These are phyloP conservation scores for Chlorospingus flavigularis DNA, from an alignment of 2,797 vertebrate genomes.

Conservation along the genomic window DNA sequence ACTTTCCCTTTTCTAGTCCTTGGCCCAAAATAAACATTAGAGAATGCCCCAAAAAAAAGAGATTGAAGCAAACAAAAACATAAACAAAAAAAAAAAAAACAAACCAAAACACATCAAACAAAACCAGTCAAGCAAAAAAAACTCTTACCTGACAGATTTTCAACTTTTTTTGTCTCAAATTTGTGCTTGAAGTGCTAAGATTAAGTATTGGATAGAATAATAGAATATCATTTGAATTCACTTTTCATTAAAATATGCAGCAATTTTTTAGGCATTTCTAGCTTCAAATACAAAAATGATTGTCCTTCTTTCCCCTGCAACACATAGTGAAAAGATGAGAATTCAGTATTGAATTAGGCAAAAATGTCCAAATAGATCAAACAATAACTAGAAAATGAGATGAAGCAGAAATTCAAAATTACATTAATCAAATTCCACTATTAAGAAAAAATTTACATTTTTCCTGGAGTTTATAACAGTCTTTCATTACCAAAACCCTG, in stretches of 20 bases:
- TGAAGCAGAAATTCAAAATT: not conserved
- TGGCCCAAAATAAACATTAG: not conserved
- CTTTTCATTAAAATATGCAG: not conserved
- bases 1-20: not conserved
- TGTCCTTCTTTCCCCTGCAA: not conserved
- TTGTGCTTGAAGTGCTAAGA: not conserved
- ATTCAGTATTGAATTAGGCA: not conserved
- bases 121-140: not conserved
- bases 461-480: not conserved
- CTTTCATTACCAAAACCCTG: not conserved
- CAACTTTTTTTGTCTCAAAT: not conserved
- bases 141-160: not conserved
- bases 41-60: not conserved
- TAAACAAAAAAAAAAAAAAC: not conserved
- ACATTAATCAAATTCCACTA: not conserved
- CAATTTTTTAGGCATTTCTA: not conserved
- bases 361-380: not conserved
- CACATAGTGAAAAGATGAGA: rapidly evolving
- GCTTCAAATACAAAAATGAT: not conserved
- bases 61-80: not conserved
- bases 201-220: not conserved
- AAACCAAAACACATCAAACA: not conserved
- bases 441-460: not conserved
- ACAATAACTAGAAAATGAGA: not conserved
- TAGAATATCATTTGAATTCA: not conserved